Evolutionary conservation across 1,140 invertebrate species (phyloP), one percentile per base, ranked within the genome.

Genomic region (Ptiloglossa arizonensis): DNA sequence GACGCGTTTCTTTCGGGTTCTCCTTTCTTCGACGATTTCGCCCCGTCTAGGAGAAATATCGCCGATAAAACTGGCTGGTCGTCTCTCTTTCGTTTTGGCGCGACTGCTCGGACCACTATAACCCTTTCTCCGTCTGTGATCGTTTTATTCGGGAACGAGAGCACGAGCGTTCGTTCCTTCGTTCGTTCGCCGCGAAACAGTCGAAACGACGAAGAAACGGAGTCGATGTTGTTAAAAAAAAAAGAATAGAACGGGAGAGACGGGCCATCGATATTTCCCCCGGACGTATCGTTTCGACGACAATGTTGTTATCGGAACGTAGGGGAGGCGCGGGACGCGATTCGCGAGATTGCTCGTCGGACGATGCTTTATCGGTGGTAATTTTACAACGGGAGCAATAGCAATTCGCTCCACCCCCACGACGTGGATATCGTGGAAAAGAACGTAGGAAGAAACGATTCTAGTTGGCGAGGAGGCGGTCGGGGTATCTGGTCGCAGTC

Each of bases 51-150:
- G 69, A 74, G 56, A 74, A 83, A 83, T 83, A 72, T 79, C 76
- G 75, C 48, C 80, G 27, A 79, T 83, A 83, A 83, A 79, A 54
- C 44, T n/a, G n/a, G n/a, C n/a, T n/a, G n/a, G n/a, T n/a, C n/a
- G n/a, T n/a, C n/a, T n/a, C n/a, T n/a, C n/a, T n/a, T n/a, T n/a
- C n/a, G n/a, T n/a, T n/a, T n/a, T n/a, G n/a, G n/a, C n/a, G n/a
- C n/a, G n/a, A n/a, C n/a, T n/a, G n/a, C n/a, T n/a, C n/a, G n/a
- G n/a, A n/a, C n/a, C n/a, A n/a, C n/a, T n/a, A n/a, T n/a, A n/a
- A n/a, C n/a, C 67, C 52, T 46, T 60, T 76, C 70, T 1, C 41
- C 13, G 22, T 6, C 24, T 50, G 41, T 70, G 29, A 19, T 11
- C 67, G 38, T 62, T 77, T 63, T 48, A 63, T 59, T 54, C n/a